Percentiles rank a stretch among this genome's conserved stretches.
phyloP scores from a whole-genome alignment of 2,797 vertebrate genomes.

The Manis crassicaudata region DNA sequence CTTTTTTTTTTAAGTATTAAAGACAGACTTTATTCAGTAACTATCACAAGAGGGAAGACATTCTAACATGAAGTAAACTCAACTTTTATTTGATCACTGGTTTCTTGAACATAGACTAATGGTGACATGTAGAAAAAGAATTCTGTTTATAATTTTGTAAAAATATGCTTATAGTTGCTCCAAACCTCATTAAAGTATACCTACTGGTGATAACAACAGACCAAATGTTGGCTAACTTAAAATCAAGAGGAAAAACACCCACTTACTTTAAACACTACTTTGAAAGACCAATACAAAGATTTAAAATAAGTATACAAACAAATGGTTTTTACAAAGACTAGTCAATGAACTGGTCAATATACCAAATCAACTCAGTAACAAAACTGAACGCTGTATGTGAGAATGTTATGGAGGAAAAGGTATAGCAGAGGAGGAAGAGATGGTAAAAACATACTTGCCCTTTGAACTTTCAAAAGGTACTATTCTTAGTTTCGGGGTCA shows the following conservation, averaged over 20 bases:
- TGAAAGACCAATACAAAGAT: constrained; percentile 32
- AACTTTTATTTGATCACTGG: too few relatives aligned
- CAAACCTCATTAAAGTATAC: background rate
- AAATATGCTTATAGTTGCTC: background rate
- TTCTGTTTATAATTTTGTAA: background rate
- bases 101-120: background rate
- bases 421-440: constrained; percentile 21
- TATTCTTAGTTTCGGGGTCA: constrained; percentile 60
- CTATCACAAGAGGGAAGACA: too few relatives aligned
- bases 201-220: background rate
- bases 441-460: constrained; percentile 18
- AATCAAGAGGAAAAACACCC: constrained; percentile 54
- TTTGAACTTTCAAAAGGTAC: background rate
- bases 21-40: too few relatives aligned
- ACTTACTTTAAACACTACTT: constrained; percentile 52
- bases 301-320: constrained; percentile 35
- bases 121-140: background rate
- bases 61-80: too few relatives aligned
- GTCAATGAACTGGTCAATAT: constrained; percentile 16
- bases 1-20: too few relatives aligned
- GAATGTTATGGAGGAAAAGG: background rate
- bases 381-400: background rate
- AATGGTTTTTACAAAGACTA: constrained; percentile 47
- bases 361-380: background rate
- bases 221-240: constrained; percentile 71